A percentile compares a stretch with the other conserved stretches of the same genome.
These are phyloP conservation scores for Ciconia maguari DNA, from an alignment of 2,113 vertebrate genomes.

Conservation along the genomic window DNA sequence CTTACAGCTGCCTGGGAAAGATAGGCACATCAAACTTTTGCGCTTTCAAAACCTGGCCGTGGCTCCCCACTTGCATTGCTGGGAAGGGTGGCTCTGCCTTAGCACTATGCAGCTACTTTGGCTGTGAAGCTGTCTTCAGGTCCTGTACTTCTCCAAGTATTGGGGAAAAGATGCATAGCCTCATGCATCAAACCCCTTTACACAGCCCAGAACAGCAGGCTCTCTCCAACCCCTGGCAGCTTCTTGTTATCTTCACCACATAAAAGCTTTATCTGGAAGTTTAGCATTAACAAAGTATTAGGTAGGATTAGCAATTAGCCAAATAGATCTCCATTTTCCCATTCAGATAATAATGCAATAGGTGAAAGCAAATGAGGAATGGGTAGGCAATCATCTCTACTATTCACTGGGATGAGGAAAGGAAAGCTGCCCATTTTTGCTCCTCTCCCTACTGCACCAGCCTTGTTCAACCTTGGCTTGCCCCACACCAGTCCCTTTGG, in stretches of 20 bases:
- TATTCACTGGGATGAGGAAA: background rate
- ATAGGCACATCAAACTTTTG: background rate
- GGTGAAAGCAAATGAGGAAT: background rate
- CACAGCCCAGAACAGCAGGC: background rate
- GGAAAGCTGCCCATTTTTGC: background rate
- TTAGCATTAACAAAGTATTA: background rate
- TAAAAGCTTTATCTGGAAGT: background rate
- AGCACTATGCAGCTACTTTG: background rate
- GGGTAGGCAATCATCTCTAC: background rate
- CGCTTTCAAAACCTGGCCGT: background rate
- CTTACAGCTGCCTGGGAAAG: background rate
- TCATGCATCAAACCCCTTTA: background rate
- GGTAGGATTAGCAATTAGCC: background rate
- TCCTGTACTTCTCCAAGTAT: background rate
- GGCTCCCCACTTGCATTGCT: background rate
- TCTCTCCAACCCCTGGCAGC: background rate
- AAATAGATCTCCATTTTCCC: background rate
- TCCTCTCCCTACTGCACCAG: background rate
- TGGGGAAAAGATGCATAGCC: background rate
- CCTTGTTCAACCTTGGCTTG: rapidly evolving
- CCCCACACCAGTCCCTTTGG: background rate
- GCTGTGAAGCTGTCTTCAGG: background rate
- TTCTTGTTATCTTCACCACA: background rate
- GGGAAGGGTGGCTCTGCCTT: background rate
- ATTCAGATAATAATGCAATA: background rate